Evolutionary conservation across 2,888 invertebrate genomes (phyloP).

Genomic region (Ramazzottius varieornatus): DNA sequence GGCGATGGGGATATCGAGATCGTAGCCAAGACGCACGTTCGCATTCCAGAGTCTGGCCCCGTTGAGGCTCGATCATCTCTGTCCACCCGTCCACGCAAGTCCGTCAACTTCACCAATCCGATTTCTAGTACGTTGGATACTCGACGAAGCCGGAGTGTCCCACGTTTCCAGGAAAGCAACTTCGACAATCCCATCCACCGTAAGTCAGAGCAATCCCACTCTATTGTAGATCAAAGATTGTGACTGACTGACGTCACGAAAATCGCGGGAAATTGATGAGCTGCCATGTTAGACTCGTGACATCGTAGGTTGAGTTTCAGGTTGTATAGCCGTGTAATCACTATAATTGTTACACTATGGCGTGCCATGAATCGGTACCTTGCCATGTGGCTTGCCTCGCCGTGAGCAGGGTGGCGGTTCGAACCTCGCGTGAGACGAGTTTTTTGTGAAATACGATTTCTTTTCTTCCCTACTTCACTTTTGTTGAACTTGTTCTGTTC

Average conservation of each 20-base stretch:
- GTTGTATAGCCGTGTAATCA: too few species aligned
- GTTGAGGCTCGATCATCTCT: neutral
- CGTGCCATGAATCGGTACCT: too few species aligned
- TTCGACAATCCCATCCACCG: neutral
- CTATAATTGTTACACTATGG: too few species aligned
- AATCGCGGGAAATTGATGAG: too few species aligned
- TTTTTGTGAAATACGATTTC: neutral
- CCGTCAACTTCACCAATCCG: neutral
- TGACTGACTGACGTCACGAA: neutral
- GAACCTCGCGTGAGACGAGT: neutral
- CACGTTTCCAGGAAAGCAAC: neutral
- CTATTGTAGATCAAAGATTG: too few species aligned
- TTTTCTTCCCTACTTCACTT: neutral
- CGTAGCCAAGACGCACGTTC: neutral
- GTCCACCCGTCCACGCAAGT: neutral
- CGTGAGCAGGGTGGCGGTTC: too few species aligned
- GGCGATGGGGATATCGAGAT: neutral
- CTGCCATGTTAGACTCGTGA: too few species aligned
- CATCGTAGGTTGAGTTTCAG: too few species aligned
- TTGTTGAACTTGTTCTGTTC: neutral
- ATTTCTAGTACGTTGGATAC: neutral
- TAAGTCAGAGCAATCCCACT: too few species aligned
- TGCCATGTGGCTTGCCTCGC: too few species aligned
- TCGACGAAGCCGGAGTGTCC: neutral
- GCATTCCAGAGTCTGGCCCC: neutral